Evolutionary conservation across 2,888 invertebrate species (phyloP).

Genomic region (Hypselothyrea guttata): DNA sequence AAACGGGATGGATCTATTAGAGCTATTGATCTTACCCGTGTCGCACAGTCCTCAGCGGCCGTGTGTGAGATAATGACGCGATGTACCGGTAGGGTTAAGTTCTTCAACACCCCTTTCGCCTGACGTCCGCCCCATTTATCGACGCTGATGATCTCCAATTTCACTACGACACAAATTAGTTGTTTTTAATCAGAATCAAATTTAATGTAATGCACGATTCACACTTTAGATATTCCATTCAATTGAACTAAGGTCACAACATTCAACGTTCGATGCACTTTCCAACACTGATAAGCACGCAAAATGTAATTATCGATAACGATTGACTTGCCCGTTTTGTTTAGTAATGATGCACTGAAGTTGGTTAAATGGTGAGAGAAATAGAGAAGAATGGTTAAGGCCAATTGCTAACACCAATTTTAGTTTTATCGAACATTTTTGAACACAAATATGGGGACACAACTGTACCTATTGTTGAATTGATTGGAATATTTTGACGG

Average conservation of each 20-base stretch:
- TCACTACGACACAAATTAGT: slow-evolving; percentile 40
- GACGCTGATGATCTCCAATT: slow-evolving; percentile 84
- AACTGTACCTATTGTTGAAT: slow-evolving; percentile 82
- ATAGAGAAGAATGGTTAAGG: slow-evolving; percentile 8
- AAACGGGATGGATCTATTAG: background rate
- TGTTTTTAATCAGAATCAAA: slow-evolving; percentile 23
- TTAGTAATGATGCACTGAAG: slow-evolving; percentile 9
- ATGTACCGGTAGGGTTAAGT: slow-evolving; percentile 83
- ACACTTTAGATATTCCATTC: slow-evolving; percentile 74
- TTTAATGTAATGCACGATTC: slow-evolving; percentile 22
- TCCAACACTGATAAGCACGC: slow-evolving; percentile 41
- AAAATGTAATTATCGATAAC: slow-evolving; percentile 1
- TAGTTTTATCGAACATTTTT: slow-evolving; percentile 20
- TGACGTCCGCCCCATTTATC: slow-evolving; percentile 88
- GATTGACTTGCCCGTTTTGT: background rate
- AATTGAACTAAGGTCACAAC: slow-evolving; percentile 75
- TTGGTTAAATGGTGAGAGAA: background rate
- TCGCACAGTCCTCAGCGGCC: slow-evolving; percentile 85
- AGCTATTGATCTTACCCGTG: slow-evolving; percentile 81
- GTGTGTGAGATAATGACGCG: slow-evolving; percentile 87
- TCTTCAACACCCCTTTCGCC: slow-evolving; percentile 82
- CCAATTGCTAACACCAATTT: slow-evolving; percentile 33
- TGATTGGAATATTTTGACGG: slow-evolving; percentile 82
- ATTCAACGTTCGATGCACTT: slow-evolving; percentile 45
- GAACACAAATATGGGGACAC: slow-evolving; percentile 49